Base-by-base conservation (phyloP, 2,113 vertebrate genomes). In the Galbula dea region DNA sequence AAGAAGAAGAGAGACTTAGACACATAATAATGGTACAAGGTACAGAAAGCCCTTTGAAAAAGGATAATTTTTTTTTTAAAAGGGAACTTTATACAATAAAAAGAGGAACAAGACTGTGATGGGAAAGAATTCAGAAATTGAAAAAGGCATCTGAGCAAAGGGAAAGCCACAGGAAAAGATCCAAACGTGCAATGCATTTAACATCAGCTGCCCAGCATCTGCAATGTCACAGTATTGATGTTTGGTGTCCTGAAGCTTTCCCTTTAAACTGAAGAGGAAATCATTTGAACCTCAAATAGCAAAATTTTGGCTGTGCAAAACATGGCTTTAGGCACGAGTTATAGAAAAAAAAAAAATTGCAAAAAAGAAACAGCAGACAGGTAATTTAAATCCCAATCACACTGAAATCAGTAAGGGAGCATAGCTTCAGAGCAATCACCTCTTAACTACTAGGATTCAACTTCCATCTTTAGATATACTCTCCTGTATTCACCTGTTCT, bases 221-320 rank as follows among this genome's bases (percentile, higher is more conserved):
- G 75, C 95, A 89, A 81, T 89, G 96, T 95, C 91, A 94, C 82
- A 57, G 79, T 87, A 95, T 91, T 96, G 95, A 96, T 91, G 82
- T 91, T 84, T 87, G 75, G 82, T 94, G 79, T 95, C 95, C 91
- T 91, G 91, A 43, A 93, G 91, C 59, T 93, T 80, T 88, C 61
- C 65, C 82, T 93, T 95, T 91, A 52, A 94, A 65, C 75, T 65
- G 76, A 93, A 83, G 52, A 59, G 46, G 74, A 94, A 93, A 95
- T 95, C 91, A 91, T 95, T 89, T 86, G 68, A 88, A 83, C 72
- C 82, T 94, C 82, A 96, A 89, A 88, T 14, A 91, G 75, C 63
- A 80, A 82, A 75, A 68, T 39, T 72, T 91, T 77, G 59, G 68
- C 79, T 91, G 63, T 81, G 65, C 67, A 79, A 75, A 86, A 88